These are phyloP conservation scores for Himalopsyche anomala DNA, from an alignment of 2,888 invertebrate genomes.

Conservation along the genomic window DNA sequence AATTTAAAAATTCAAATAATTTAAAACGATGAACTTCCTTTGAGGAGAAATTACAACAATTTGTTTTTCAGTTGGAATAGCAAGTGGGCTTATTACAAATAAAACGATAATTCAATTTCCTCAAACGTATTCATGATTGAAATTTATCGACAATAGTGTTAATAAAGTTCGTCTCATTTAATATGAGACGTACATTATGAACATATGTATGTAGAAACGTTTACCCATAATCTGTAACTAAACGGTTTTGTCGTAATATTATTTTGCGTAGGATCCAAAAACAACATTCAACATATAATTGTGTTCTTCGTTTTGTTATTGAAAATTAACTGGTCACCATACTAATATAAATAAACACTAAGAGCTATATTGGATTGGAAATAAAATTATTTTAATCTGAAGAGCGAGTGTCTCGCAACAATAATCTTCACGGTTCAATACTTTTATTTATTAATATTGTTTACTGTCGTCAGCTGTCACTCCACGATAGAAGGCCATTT, in stretches of 20 bases:
- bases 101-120: constrained; percentile 26
- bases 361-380: too few species aligned
- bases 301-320: not conserved
- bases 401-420: too few species aligned
- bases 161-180: not conserved
- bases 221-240: not conserved
- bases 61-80: constrained; percentile 1
- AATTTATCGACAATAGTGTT: constrained; percentile 18
- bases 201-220: not conserved
- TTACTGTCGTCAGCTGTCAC: too few species aligned
- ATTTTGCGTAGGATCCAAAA: constrained; percentile 8
- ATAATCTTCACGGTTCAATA: too few species aligned
- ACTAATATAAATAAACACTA: not conserved
- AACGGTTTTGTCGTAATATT: not conserved
- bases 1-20: not conserved
- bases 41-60: constrained; percentile 26
- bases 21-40: constrained; percentile 10
- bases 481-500: too few species aligned
- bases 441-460: too few species aligned
- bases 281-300: not conserved
- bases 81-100: constrained; percentile 25
- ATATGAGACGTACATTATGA: not conserved
- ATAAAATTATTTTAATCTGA: too few species aligned
- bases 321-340: not conserved
- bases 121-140: constrained; percentile 4